Conservation (phyloP, 2,113 vertebrate genomes). For the Larimichthys crocea region DNA sequence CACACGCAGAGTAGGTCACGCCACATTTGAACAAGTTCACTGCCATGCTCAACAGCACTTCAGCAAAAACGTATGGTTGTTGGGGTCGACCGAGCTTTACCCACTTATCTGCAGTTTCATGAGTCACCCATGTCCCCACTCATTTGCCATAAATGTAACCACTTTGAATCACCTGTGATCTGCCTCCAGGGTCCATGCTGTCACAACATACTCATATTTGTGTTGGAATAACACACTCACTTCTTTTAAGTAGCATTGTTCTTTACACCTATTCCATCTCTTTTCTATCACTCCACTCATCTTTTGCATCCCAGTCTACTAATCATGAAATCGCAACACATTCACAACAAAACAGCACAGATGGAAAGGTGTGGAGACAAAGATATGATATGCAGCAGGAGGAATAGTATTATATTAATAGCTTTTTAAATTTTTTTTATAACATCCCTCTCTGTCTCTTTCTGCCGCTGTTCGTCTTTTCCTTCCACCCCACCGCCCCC, state of each 20-base stretch:
- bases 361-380: neutral
- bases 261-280: neutral
- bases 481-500: neutral
- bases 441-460: conserved; percentile 4
- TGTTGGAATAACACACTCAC: neutral
- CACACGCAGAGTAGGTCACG: neutral
- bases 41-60: neutral
- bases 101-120: neutral
- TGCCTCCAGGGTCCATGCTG: neutral
- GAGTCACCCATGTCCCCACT: neutral
- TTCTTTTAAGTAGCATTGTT: neutral
- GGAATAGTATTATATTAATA: conserved; percentile 2
- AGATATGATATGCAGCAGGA: conserved; percentile 9
- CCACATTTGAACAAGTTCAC: neutral
- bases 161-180: neutral
- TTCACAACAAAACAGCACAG: neutral
- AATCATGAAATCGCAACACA: neutral
- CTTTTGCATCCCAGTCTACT: neutral
- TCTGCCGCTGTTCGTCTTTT: conserved; percentile 22
- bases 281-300: neutral
- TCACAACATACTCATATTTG: neutral
- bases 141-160: neutral
- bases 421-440: neutral
- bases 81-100: neutral
- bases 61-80: neutral